phyloP scores from a whole-genome alignment of 2,888 invertebrate genomes.

The Entomobrya multifasciata region DNA sequence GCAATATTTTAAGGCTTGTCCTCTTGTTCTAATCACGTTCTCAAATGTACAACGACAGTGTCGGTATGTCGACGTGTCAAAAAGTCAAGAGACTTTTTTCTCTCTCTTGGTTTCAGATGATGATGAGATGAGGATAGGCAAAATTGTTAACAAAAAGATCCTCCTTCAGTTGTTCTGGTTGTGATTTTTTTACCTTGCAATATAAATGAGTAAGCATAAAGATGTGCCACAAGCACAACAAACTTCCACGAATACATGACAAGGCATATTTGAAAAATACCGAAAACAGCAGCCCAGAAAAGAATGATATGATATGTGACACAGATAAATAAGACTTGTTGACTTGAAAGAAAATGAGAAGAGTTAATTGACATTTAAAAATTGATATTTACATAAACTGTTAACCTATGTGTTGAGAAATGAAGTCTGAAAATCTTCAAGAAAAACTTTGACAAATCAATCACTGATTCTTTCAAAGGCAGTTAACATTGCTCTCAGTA shows the following conservation, averaged over 20 bases:
- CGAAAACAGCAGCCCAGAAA: constrained; percentile 33
- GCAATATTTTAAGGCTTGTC: constrained; percentile 61
- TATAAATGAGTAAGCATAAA: not conserved
- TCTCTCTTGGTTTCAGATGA: not conserved
- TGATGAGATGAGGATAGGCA: constrained; percentile 47
- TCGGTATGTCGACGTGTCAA: constrained; percentile 69
- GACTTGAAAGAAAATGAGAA: not conserved
- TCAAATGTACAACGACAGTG: constrained; percentile 62
- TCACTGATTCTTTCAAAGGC: not conserved
- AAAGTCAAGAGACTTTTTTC: constrained; percentile 42
- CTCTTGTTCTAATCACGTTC: constrained; percentile 71
- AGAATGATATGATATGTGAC: constrained; percentile 26
- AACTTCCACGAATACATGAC: constrained; percentile 17
- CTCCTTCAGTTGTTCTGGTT: not conserved
- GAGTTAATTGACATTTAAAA: constrained; percentile 61
- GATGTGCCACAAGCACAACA: not conserved
- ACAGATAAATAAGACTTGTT: constrained; percentile 35
- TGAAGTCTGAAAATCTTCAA: not conserved
- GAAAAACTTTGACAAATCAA: constrained; percentile 10
- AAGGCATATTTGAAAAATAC: constrained; percentile 10
- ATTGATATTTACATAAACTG: constrained; percentile 20
- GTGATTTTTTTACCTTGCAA: not conserved
- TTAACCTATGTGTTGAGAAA: not conserved
- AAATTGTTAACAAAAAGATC: constrained; percentile 29
- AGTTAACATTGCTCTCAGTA: not conserved